These are phyloP conservation scores for Arizona elegans DNA, from an alignment of 2,113 vertebrate genomes.

Conservation along the genomic window DNA sequence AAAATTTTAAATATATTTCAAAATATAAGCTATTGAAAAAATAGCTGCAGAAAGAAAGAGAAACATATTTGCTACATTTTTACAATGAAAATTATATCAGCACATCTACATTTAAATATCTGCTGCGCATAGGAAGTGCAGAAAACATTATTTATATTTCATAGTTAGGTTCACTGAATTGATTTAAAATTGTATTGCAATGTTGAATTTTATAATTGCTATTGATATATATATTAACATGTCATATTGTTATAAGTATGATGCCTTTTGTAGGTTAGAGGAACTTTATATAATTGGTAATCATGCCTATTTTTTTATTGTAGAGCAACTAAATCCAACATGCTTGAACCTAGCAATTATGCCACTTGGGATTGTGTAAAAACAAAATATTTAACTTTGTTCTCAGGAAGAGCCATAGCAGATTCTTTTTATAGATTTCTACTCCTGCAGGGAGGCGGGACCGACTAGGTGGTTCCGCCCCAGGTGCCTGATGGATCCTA, in stretches of 20 bases:
- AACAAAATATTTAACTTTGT: not conserved
- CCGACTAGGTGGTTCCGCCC: too few species aligned
- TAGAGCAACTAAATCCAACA: not conserved
- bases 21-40: not conserved
- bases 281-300: not conserved
- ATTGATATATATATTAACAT: not conserved
- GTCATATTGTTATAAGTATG: not conserved
- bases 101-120: not conserved
- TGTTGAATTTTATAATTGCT: not conserved
- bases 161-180: not conserved
- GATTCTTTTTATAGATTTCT: not conserved
- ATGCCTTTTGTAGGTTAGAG: not conserved
- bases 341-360: not conserved
- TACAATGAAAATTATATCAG: not conserved
- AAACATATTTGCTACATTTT: not conserved
- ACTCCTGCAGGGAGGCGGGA: not conserved
- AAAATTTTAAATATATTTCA: not conserved
- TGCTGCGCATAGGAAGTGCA: not conserved
- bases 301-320: not conserved
- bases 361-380: not conserved
- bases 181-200: not conserved
- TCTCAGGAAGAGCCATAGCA: not conserved
- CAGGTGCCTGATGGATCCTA: too few species aligned
- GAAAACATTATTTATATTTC: not conserved
- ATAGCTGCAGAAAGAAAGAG: not conserved